Evolutionary conservation across 2,797 vertebrate genomes (phyloP).

Genomic region (Eulemur coronatus): DNA sequence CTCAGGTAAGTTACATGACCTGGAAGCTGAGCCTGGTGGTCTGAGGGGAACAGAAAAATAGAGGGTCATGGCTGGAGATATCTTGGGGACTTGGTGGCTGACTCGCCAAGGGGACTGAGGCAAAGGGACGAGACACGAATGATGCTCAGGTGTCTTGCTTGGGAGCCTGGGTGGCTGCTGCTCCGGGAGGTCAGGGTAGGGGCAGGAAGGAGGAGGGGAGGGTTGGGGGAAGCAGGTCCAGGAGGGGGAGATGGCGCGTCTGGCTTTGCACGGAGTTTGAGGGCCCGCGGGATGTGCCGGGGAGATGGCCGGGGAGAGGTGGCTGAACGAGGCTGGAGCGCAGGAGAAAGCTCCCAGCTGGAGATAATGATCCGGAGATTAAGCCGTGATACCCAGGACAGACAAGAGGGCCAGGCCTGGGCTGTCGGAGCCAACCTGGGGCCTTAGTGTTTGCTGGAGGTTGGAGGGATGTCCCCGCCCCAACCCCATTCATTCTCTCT

Average conservation of each 20-base stretch:
- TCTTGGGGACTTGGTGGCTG: neutral
- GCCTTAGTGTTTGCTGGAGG: neutral
- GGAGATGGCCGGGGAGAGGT: neutral
- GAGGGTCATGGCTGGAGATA: neutral
- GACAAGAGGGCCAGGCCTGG: neutral
- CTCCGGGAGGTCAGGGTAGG: neutral
- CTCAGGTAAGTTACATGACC: neutral
- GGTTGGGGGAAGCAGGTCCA: neutral
- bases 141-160: neutral
- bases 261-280: neutral
- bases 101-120: neutral
- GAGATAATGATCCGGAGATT: neutral
- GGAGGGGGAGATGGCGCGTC: accelerated
- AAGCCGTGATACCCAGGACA: too few relatives aligned
- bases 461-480: neutral
- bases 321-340: neutral
- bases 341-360: neutral
- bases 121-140: neutral
- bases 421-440: neutral
- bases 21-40: neutral
- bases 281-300: accelerated
- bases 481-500: neutral
- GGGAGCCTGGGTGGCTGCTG: neutral
- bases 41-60: neutral
- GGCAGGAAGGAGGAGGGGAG: neutral